Percentiles rank a stretch among this genome's conserved stretches.
These are phyloP conservation scores for Thamnophis sirtalis DNA, from an alignment of 2,113 vertebrate genomes.

Conservation along the genomic window DNA sequence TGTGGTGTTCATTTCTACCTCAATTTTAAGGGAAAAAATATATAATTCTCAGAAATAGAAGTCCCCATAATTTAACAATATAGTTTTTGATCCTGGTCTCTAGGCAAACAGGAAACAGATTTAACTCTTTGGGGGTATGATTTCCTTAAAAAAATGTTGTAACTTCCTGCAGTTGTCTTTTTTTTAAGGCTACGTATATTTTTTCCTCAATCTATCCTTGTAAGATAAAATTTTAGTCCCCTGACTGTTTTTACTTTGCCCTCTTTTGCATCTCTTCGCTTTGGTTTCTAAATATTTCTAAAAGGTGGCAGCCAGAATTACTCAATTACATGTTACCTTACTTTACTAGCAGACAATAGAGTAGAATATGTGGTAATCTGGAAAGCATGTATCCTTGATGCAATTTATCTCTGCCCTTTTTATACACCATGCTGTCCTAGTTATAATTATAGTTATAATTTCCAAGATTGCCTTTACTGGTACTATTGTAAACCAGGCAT, in stretches of 20 bases:
- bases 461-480: background rate
- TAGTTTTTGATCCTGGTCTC: background rate
- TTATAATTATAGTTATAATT: background rate
- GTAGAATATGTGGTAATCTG: background rate
- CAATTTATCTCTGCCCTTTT: background rate
- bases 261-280: background rate
- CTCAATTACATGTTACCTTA: background rate
- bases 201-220: background rate
- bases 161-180: background rate
- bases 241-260: background rate
- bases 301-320: background rate
- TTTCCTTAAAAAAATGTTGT: background rate
- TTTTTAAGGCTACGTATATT: background rate
- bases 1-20: background rate
- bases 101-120: background rate
- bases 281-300: background rate
- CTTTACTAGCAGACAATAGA: background rate
- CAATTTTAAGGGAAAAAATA: background rate
- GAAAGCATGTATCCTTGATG: background rate
- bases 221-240: background rate
- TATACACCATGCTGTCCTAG: background rate
- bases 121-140: background rate
- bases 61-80: background rate
- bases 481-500: background rate
- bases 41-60: background rate